phyloP scores from a whole-genome alignment of 2,113 vertebrate species.

The Terrapene triunguis region DNA sequence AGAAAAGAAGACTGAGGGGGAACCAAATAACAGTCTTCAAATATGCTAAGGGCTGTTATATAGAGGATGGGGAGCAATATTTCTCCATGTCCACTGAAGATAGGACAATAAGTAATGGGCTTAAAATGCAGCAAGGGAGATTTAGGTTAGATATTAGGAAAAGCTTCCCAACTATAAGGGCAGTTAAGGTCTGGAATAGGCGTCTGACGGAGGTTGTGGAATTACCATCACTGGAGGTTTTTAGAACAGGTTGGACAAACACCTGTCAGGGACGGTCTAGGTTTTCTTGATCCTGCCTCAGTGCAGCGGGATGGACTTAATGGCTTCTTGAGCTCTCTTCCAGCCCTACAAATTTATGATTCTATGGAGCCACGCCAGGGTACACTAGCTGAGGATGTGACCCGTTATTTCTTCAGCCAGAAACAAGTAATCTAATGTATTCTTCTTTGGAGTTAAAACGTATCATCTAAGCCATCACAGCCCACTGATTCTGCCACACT shows the following conservation, averaged over 20 bases:
- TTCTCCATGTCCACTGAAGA: background rate
- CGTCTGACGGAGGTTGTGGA: background rate
- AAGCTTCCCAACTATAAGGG: background rate
- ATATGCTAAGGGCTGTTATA: background rate
- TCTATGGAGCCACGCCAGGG: background rate
- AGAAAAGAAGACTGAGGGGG: background rate
- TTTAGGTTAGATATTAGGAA: background rate
- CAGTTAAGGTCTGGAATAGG: background rate
- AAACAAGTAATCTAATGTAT: background rate
- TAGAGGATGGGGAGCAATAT: background rate
- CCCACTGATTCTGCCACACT: background rate
- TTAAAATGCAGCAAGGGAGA: background rate
- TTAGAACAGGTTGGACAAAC: background rate
- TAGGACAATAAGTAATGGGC: background rate
- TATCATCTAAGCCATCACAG: background rate
- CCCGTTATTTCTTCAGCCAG: background rate
- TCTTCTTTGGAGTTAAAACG: background rate
- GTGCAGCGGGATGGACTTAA: background rate
- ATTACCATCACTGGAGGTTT: background rate
- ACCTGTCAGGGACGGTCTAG: background rate
- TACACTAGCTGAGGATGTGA: background rate
- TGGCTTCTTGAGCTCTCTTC: background rate
- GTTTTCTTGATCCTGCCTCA: background rate
- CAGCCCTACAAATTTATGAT: background rate
- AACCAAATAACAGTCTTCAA: background rate